Conservation (phyloP, 2,797 vertebrate species). For the Pterois miles region DNA sequence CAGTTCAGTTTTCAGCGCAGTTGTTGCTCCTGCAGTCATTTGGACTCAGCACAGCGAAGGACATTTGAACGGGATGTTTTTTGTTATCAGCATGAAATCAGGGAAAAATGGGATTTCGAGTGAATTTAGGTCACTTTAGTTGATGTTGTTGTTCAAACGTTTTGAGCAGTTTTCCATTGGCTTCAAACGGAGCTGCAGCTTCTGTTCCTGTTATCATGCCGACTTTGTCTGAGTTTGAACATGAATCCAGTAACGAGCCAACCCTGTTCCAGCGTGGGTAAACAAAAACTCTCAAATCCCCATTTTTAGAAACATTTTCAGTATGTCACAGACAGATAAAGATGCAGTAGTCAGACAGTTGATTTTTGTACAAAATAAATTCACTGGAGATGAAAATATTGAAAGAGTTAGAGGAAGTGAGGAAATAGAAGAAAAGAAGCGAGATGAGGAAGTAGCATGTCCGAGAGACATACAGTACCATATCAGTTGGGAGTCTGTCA, state of each 20-base stretch:
- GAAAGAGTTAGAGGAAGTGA: background rate
- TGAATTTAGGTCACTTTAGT: conserved; percentile 57
- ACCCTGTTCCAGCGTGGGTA: background rate
- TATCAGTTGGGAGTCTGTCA: background rate
- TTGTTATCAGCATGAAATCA: conserved; percentile 61
- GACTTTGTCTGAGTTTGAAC: conserved; percentile 34
- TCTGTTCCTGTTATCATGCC: conserved; percentile 9
- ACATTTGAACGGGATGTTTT: conserved; percentile 50
- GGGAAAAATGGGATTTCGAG: conserved; percentile 58
- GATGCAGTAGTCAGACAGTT: background rate
- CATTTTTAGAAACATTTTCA: background rate
- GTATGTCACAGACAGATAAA: background rate
- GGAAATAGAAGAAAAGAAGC: background rate
- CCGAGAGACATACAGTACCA: background rate
- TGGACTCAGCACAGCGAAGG: conserved; percentile 32
- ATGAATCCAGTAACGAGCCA: conserved; percentile 21
- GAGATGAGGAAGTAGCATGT: background rate
- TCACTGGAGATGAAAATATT: background rate
- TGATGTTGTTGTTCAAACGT: conserved; percentile 57
- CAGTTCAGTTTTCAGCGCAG: conserved; percentile 16
- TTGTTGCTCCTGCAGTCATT: conserved; percentile 46
- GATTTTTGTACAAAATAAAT: background rate
- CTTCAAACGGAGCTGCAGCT: conserved; percentile 38
- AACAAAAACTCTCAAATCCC: background rate
- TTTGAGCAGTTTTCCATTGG: conserved; percentile 31